Conservation (phyloP, 2,797 vertebrate genomes). For the Schizopygopsis pylzovi region DNA sequence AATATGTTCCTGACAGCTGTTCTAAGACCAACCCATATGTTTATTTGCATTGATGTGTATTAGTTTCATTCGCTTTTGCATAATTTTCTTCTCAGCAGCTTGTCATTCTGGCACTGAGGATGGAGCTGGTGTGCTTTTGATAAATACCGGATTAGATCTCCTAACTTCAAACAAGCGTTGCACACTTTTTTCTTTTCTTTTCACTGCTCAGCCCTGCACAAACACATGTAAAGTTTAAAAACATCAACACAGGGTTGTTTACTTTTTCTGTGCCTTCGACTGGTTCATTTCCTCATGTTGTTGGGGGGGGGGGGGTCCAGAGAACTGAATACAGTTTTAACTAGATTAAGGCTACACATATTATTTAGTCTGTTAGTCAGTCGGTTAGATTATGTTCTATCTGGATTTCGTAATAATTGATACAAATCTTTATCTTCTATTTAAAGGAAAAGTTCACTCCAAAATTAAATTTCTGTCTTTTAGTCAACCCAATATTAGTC, state of each 20-base stretch:
- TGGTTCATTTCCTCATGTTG: conserved; percentile 42
- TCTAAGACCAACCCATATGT: neutral
- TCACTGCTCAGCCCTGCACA: neutral
- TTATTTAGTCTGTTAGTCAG: conserved; percentile 10
- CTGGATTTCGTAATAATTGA: neutral
- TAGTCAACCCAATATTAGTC: neutral
- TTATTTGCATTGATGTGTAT: neutral
- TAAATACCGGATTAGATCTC: conserved; percentile 17
- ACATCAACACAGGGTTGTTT: conserved; percentile 14
- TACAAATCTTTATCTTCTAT: neutral
- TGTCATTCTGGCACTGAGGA: neutral
- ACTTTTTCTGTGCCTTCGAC: conserved; percentile 6
- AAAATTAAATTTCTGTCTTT: neutral
- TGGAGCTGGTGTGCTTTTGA: neutral
- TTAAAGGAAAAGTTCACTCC: neutral
- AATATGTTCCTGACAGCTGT: neutral
- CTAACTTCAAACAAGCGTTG: conserved; percentile 11
- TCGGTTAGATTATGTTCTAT: neutral
- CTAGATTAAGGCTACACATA: neutral
- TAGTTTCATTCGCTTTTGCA: neutral
- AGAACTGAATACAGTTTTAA: neutral
- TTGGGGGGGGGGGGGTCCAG: conserved; percentile 11
- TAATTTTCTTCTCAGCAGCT: neutral
- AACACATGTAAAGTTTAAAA: conserved; percentile 31
- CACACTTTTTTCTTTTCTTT: neutral